Evolutionary conservation across 2,888 invertebrate species (phyloP), one percentile per base, ranked within the genome.

Genomic region (Liopterus haemorrhoidalis): DNA sequence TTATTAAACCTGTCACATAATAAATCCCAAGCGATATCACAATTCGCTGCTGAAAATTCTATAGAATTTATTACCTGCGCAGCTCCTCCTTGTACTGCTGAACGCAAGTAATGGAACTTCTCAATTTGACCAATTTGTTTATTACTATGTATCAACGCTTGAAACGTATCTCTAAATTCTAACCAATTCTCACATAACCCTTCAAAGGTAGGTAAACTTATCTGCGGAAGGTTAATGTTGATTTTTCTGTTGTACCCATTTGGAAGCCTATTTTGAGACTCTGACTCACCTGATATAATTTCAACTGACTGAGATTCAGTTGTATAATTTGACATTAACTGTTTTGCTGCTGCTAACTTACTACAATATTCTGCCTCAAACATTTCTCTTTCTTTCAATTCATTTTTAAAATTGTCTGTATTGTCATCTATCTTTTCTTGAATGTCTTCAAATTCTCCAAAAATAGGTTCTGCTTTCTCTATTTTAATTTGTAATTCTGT

Each of bases 1-100:
- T 54, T 51, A 27, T 52, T 45, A 32, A 47, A 56, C 21, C 54
- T 19, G 15, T 52, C 52, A 4, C 19, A 15, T 14, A 56, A 39
- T 3, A 46, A 9, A 22, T 48, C 14, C 50, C 48, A 54, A 9
- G 54, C 51, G 14, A 45, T 15, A 20, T 21, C 6, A 25, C 54
- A 55, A 41, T 54, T 54, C 11, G 15, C 16, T 9, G 44, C 46
- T 14, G 51, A 44, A n/a, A 51, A 28, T 14, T 49, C 45, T 5
- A 54, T 19, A 2, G 49, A 36, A 1, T 48, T 22, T 27, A 53
- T 48, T 1, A 54, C 36, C 11, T 54, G 33, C 6, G 45, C 32
- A 5, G 54, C 49, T 8, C 40, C 49, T 18, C 47, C 46, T 8
- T 28, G 22, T 21, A 54, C 15, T 36, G 33, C 37, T 3, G 41